These are phyloP conservation scores for Tigriopus japonicus DNA, from an alignment of 1,140 invertebrate species.

Conservation along the genomic window DNA sequence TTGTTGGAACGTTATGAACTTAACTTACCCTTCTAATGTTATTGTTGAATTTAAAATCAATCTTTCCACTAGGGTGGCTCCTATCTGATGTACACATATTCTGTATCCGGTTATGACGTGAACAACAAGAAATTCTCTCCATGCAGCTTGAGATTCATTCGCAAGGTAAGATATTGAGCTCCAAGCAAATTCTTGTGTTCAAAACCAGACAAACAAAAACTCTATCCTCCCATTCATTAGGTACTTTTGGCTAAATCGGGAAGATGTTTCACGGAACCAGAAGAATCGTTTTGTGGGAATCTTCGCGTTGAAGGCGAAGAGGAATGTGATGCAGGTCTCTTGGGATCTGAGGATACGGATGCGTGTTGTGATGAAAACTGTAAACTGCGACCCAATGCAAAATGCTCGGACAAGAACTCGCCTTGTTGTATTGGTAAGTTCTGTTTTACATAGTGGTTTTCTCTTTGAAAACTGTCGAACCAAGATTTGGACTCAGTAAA, in stretches of 20 bases:
- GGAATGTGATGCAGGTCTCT: conserved; percentile 78
- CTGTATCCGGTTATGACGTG: conserved; percentile 85
- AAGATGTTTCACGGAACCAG: conserved; percentile 77
- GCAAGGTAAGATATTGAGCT: conserved; percentile 33
- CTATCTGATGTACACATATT: conserved; percentile 94
- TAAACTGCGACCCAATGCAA: conserved; percentile 58
- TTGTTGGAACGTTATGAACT: too few relatives aligned
- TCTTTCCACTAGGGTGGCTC: conserved; percentile 50
- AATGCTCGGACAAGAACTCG: conserved; percentile 85
- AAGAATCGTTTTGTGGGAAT: conserved; percentile 87
- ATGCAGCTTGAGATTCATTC: conserved; percentile 74
- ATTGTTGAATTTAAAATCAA: too few relatives aligned
- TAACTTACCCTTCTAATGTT: too few relatives aligned
- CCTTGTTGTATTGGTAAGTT: conserved; percentile 57
- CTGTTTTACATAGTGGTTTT: too few relatives aligned
- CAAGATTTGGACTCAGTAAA: too few relatives aligned
- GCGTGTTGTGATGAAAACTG: conserved; percentile 81
- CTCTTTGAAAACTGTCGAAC: too few relatives aligned
- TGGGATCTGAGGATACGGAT: conserved; percentile 77
- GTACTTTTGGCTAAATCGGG: conserved; percentile 77
- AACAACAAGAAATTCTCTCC: conserved; percentile 95
- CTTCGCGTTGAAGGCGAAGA: conserved; percentile 78
- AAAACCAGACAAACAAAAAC: too few relatives aligned
- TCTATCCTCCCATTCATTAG: too few relatives aligned
- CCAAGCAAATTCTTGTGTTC: background rate